These are phyloP conservation scores for Tachina fera DNA, from an alignment of 2,888 invertebrate genomes.

Conservation along the genomic window DNA sequence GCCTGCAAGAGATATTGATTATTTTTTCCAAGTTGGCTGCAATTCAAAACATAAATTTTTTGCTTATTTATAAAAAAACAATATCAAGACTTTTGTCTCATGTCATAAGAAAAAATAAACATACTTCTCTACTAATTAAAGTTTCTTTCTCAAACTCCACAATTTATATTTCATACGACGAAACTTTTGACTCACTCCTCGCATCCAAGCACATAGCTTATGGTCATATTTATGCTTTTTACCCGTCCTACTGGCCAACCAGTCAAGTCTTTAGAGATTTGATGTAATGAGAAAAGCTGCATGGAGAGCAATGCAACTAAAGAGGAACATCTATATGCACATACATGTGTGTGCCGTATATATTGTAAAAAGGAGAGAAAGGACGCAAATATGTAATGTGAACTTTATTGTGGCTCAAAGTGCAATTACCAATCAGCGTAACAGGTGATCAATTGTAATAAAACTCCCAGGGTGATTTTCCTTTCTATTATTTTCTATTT, in stretches of 20 bases:
- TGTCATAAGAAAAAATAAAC: no score
- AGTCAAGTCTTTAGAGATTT: constrained; percentile 17
- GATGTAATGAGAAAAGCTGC: constrained; percentile 3
- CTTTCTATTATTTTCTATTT: constrained; percentile 71
- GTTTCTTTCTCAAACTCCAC: no score
- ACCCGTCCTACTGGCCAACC: constrained; percentile 19
- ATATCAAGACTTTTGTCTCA: no score
- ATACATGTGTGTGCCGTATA: neutral
- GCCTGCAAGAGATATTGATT: no score
- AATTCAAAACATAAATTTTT: no score
- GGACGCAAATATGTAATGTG: constrained; percentile 56
- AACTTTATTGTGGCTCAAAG: constrained; percentile 74
- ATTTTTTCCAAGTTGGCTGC: no score
- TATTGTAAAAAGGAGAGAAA: neutral
- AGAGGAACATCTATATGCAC: neutral
- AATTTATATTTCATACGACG: neutral
- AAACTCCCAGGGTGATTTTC: constrained; percentile 74
- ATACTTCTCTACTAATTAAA: no score
- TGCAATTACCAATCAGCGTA: constrained; percentile 75
- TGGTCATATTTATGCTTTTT: constrained; percentile 8
- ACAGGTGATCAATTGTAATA: constrained; percentile 76
- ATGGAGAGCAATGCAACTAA: neutral
- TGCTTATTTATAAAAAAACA: no score
- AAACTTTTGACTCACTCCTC: neutral
- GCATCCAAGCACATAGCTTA: neutral